A percentile compares a stretch with the other conserved stretches of the same genome.
Conservation (phyloP, 2,113 vertebrate species). For the Sturnus vulgaris region DNA sequence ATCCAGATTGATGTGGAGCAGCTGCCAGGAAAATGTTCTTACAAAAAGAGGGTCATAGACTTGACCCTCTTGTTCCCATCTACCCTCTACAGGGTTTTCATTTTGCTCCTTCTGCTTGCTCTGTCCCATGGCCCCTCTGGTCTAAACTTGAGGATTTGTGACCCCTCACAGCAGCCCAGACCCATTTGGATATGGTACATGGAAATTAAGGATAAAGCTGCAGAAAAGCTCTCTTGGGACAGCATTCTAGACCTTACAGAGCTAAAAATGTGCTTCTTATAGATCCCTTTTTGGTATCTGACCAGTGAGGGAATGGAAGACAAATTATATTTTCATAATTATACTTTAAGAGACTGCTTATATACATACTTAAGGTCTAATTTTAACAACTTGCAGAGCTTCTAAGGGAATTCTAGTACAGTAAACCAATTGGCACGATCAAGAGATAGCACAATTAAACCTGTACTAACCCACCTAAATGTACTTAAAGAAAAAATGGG, state of each 20-base stretch:
- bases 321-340: background rate
- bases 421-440: background rate
- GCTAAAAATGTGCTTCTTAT: background rate
- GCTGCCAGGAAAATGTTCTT: background rate
- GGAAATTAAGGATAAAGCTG: background rate
- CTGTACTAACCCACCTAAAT: background rate
- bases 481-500: background rate
- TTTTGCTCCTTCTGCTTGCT: background rate
- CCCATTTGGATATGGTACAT: background rate
- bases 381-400: background rate
- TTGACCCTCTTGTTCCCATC: background rate
- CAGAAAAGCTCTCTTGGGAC: background rate
- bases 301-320: background rate
- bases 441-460: background rate
- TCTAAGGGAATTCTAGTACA: background rate
- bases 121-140: background rate
- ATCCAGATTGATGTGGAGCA: background rate
- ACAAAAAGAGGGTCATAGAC: background rate
- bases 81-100: background rate
- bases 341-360: background rate
- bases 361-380: background rate
- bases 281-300: background rate
- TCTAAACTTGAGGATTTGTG: background rate
- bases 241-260: background rate
- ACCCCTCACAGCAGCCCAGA: background rate